Conservation (phyloP, 2,797 vertebrate genomes). For the Onychomys torridus region DNA sequence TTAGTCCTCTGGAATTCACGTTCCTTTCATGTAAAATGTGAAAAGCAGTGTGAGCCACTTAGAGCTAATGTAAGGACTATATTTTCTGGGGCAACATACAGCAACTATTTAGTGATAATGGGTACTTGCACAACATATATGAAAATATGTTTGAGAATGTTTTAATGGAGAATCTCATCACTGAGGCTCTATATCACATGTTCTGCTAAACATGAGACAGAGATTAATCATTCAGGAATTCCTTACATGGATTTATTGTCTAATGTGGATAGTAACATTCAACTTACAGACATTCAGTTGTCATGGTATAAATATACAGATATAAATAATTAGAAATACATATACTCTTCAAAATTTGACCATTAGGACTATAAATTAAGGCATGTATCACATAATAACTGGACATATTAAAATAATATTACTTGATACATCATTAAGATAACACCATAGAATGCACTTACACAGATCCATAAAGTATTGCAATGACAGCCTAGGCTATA, state of each 20-base stretch:
- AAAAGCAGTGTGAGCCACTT: not conserved
- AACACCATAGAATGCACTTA: not conserved
- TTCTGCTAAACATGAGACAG: not conserved
- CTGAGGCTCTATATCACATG: not conserved
- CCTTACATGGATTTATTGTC: not conserved
- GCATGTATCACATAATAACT: not conserved
- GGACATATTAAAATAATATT: not conserved
- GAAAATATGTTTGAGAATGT: not conserved
- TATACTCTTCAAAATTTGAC: not conserved
- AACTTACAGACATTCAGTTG: not conserved
- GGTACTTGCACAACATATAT: not conserved
- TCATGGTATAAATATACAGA: not conserved
- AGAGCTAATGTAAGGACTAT: not conserved
- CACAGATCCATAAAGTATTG: not conserved
- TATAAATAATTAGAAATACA: slow-evolving; percentile 11
- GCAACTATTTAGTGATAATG: not conserved
- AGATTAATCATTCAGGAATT: not conserved
- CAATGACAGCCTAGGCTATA: not conserved
- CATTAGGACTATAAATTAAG: not conserved
- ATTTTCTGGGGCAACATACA: not conserved
- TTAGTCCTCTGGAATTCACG: not conserved
- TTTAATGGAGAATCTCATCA: not conserved
- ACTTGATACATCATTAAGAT: not conserved
- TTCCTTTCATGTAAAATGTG: not conserved
- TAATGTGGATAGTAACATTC: not conserved